Evolutionary conservation across 2,888 invertebrate species (phyloP).

Genomic region (Dusona sp.): DNA sequence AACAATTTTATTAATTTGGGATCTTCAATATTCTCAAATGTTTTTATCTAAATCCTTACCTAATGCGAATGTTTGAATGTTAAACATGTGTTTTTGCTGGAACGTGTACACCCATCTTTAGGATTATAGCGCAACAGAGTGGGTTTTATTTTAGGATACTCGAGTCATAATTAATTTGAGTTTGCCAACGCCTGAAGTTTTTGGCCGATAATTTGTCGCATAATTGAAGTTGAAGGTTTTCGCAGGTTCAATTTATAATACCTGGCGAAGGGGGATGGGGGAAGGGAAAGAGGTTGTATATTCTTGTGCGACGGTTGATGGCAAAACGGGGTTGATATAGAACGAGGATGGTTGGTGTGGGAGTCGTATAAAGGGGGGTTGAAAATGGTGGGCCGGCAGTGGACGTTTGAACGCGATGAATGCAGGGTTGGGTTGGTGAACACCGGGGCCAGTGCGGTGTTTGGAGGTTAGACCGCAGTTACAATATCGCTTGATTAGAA

Average conservation of each 20-base stretch:
- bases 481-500: constrained; percentile 85
- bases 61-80: neutral
- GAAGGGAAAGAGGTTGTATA: constrained; percentile 46
- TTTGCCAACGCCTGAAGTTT: constrained; percentile 32
- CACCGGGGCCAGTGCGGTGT: constrained; percentile 81
- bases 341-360: constrained; percentile 49
- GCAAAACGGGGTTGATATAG: constrained; percentile 57
- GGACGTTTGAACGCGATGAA: constrained; percentile 59
- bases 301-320: constrained; percentile 54
- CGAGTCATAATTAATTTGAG: constrained; percentile 39
- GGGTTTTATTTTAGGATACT: constrained; percentile 6
- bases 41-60: too few species aligned
- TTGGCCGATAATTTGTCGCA: constrained; percentile 29
- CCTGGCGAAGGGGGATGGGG: constrained; percentile 36
- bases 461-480: constrained; percentile 85
- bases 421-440: constrained; percentile 69
- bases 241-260: constrained; percentile 50
- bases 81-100: neutral
- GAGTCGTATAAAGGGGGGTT: constrained; percentile 43
- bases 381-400: constrained; percentile 61
- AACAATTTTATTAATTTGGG: too few species aligned
- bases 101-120: neutral
- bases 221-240: constrained; percentile 56
- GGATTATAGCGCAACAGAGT: neutral
- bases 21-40: too few species aligned